Conservation (phyloP, 2,113 vertebrate genomes). For the Nerophis ophidion region DNA sequence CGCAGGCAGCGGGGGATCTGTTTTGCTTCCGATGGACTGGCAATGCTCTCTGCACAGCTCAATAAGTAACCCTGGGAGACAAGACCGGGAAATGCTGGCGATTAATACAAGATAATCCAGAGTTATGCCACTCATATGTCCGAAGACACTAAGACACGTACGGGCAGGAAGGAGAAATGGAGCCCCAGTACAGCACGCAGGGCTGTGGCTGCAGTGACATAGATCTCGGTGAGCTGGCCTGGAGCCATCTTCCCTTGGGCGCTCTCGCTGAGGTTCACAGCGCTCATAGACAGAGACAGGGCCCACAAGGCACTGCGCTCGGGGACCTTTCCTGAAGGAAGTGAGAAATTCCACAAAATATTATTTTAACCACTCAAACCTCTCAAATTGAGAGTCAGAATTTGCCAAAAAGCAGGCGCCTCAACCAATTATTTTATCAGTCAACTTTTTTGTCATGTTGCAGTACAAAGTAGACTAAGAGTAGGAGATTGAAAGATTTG, state of each 20-base stretch:
- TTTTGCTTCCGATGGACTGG: slow-evolving; percentile 73
- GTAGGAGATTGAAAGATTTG: too few species aligned
- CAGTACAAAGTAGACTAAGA: too few species aligned
- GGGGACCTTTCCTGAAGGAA: slow-evolving; percentile 80
- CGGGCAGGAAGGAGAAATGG: slow-evolving; percentile 84
- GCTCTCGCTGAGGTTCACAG: slow-evolving; percentile 90
- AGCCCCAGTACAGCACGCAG: slow-evolving; percentile 82
- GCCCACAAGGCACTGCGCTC: slow-evolving; percentile 80
- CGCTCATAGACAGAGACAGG: slow-evolving; percentile 86
- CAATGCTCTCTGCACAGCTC: slow-evolving; percentile 79
- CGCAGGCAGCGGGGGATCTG: slow-evolving; percentile 80
- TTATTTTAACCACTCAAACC: neutral
- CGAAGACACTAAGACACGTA: slow-evolving; percentile 53
- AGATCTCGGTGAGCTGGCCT: slow-evolving; percentile 83
- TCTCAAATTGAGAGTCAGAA: neutral
- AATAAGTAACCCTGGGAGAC: slow-evolving; percentile 82
- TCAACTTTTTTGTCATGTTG: too few species aligned
- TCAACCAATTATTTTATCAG: too few species aligned
- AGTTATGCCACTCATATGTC: too few species aligned
- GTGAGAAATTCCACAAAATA: neutral
- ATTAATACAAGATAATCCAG: neutral
- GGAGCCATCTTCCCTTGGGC: slow-evolving; percentile 87
- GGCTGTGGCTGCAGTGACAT: slow-evolving; percentile 84
- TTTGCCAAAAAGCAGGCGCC: neutral
- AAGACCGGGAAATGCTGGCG: neutral